phyloP scores from a whole-genome alignment of 2,888 invertebrate genomes.

The Ectemnius continuus region DNA sequence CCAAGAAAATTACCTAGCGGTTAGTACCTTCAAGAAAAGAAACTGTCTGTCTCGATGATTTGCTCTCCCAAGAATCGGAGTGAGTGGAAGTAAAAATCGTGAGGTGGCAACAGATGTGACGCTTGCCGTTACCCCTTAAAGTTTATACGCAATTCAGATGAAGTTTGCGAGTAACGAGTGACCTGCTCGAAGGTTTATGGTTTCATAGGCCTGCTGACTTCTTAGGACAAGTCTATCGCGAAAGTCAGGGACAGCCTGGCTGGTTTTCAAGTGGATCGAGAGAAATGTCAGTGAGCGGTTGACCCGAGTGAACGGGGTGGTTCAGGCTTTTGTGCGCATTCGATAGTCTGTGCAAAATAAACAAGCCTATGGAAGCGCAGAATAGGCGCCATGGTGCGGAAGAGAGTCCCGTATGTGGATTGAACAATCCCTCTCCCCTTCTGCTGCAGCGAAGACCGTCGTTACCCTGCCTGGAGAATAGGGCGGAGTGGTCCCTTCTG shows the following conservation, averaged over 20 bases:
- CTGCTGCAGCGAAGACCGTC: slow-evolving; percentile 59
- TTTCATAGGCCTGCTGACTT: too few relatives aligned
- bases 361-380: slow-evolving; percentile 65
- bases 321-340: slow-evolving; percentile 62
- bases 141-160: too few relatives aligned
- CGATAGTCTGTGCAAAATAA: slow-evolving; percentile 67
- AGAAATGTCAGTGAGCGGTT: slow-evolving; percentile 20
- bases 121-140: too few relatives aligned
- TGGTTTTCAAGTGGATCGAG: background rate
- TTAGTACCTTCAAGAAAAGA: slow-evolving; percentile 7
- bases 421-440: slow-evolving; percentile 62
- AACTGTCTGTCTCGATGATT: too few relatives aligned
- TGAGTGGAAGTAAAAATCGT: too few relatives aligned
- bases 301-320: slow-evolving; percentile 17
- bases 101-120: too few relatives aligned
- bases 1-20: slow-evolving; percentile 33
- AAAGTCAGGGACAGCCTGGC: too few relatives aligned
- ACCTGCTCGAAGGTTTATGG: too few relatives aligned
- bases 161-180: too few relatives aligned
- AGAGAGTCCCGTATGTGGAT: slow-evolving; percentile 43
- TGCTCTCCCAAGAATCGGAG: too few relatives aligned
- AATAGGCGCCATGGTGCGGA: slow-evolving; percentile 48
- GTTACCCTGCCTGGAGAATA: slow-evolving; percentile 56
- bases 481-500: slow-evolving; percentile 16
- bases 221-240: too few relatives aligned